Conservation (phyloP, 2,113 vertebrate species). For the Alexandromys fortis region DNA sequence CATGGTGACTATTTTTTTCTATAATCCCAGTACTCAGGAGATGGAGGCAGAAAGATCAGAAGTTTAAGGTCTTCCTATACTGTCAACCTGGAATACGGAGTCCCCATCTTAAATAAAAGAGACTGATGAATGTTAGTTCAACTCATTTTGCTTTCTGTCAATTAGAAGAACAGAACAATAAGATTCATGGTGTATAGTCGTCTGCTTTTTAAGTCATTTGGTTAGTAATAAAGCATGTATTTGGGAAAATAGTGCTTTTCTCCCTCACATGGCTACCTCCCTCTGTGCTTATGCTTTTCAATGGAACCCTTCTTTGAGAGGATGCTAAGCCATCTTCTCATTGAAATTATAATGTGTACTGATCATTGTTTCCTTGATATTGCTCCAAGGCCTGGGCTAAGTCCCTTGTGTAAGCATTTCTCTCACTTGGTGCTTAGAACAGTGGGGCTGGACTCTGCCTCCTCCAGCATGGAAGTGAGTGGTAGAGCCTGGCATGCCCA, state of each 20-base stretch:
- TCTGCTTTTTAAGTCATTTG: not conserved
- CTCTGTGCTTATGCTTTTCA: not conserved
- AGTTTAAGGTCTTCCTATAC: not conserved
- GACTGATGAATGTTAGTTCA: not conserved
- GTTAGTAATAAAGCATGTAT: not conserved
- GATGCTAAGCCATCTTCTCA: not conserved
- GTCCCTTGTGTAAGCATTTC: not conserved
- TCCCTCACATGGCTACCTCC: not conserved
- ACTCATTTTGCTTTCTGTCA: not conserved
- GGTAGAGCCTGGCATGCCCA: not conserved
- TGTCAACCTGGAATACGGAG: not conserved
- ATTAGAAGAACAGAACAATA: not conserved
- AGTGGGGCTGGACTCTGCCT: not conserved
- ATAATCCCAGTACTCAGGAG: not conserved
- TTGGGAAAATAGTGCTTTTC: not conserved
- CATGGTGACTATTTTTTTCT: not conserved
- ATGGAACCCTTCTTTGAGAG: not conserved
- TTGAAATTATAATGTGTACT: not conserved
- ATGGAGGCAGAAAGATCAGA: not conserved
- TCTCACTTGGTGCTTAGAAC: not conserved
- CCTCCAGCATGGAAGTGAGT: not conserved
- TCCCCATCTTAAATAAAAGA: not conserved
- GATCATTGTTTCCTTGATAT: not conserved
- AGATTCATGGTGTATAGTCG: not conserved
- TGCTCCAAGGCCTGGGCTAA: not conserved